Base-by-base conservation (phyloP, 2,888 invertebrate species). In the Caenorhabditis angaria region DNA sequence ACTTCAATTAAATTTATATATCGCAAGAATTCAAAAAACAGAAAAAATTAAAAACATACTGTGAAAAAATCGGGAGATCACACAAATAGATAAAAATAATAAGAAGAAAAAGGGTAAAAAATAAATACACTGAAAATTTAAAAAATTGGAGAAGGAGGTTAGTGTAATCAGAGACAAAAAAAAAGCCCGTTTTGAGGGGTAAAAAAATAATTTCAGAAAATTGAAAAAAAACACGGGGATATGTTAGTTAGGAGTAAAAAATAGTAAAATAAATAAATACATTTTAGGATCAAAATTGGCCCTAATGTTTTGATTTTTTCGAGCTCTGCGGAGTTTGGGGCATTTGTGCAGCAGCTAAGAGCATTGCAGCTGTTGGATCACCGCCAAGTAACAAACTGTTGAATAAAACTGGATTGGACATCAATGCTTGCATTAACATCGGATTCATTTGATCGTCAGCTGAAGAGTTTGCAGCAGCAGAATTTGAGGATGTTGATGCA, bases 371-470 rank as follows among this genome's bases (percentile, higher is more conserved):
- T 27, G 47, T 6, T 8, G 28, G 53, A 14, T 66, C 70, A 50
- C 70, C 75, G 10, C 58, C 55, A 3, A 70, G 5, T 56, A 70
- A 61, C 63, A 74, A 59, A 4, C 56, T 51, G 47, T 70, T 63
- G 10, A 67, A 22, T 6, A 64, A 25, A n/a, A 48, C 41, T 5
- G 72, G 72, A 55, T 72, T 67, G 28, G 67, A 41, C 72, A 65
- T 57, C 25, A 73, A 20, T 18, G 65, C 58, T 35, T 58, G 54
- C 28, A 68, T 59, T 3, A 76, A 35, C 60, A 73, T 48, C n/a
- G 78, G 78, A 51, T 78, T 78, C 50, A 73, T 65, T 25, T 61
- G 68, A 4, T 71, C 71, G n/a, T 25, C 68, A 41, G 65, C 58
- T 5, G 61, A 18, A 1, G 57, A 32, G 1, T 62, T 32, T n/a